Evolutionary conservation across 2,888 invertebrate genomes (phyloP).

Genomic region (Nomada fabriciana): DNA sequence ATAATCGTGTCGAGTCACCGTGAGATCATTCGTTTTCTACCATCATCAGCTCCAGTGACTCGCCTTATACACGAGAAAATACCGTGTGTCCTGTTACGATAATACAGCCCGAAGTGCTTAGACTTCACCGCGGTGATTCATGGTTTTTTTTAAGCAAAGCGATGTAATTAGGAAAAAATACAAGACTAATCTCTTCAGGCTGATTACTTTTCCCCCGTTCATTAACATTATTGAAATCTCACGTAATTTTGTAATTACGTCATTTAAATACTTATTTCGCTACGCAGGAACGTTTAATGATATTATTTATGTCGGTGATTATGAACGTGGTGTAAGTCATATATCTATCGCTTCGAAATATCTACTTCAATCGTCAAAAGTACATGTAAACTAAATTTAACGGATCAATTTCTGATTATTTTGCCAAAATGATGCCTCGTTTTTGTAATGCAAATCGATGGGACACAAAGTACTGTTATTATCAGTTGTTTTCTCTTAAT

Average conservation of each 20-base stretch:
- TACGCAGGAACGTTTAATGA: too few species aligned
- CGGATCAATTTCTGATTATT: too few species aligned
- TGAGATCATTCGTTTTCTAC: constrained; percentile 3
- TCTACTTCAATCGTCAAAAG: too few species aligned
- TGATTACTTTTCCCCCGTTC: not conserved
- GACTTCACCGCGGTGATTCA: constrained; percentile 22
- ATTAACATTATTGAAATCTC: not conserved
- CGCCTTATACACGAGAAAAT: constrained; percentile 26
- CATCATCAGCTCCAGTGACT: constrained; percentile 52
- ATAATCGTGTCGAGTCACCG: constrained; percentile 22
- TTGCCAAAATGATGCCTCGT: too few species aligned
- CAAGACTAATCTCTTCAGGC: not conserved
- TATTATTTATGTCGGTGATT: too few species aligned
- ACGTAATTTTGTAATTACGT: not conserved
- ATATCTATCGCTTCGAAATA: too few species aligned
- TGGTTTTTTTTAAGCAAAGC: not conserved
- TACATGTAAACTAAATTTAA: too few species aligned
- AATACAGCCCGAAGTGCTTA: not conserved
- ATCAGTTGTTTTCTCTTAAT: too few species aligned
- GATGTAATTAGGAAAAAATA: constrained; percentile 9
- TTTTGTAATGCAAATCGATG: too few species aligned
- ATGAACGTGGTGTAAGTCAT: too few species aligned
- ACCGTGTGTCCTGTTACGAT: not conserved
- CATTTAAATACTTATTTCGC: too few species aligned
- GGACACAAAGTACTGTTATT: too few species aligned